These are phyloP conservation scores for Lemur catta DNA, from an alignment of 2,797 vertebrate species.

Conservation along the genomic window DNA sequence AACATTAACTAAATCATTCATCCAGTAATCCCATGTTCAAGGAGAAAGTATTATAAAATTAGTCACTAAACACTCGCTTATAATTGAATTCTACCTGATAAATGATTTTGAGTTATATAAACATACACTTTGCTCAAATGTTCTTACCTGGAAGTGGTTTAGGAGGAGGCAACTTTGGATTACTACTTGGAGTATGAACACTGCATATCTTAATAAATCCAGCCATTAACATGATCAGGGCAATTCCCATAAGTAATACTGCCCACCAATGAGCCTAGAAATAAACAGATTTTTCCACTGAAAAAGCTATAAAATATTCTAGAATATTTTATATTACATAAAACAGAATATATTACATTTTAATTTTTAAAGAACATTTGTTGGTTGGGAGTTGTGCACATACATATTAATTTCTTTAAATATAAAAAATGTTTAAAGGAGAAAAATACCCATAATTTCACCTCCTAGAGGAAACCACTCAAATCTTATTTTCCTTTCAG, in stretches of 20 bases:
- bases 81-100: not conserved
- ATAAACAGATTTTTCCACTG: constrained; percentile 37
- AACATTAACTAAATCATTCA: constrained; percentile 28
- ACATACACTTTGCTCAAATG: not conserved
- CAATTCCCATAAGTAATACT: constrained; percentile 96
- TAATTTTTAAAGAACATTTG: constrained; percentile 35
- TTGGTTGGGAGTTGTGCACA: not conserved
- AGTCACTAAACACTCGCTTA: not conserved
- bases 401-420: not conserved
- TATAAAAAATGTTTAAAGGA: not conserved
- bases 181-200: constrained; percentile 98
- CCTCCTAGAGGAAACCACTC: not conserved
- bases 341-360: not conserved
- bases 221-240: constrained; percentile 97
- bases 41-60: not conserved
- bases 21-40: not conserved
- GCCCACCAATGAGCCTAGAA: constrained; percentile 97
- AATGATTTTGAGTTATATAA: not conserved
- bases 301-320: not conserved
- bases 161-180: constrained; percentile 95
- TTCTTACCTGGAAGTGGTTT: constrained; percentile 95
- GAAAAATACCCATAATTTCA: not conserved
- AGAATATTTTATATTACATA: not conserved
- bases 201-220: constrained; percentile 99
- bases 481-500: constrained; percentile 3